Base-by-base conservation (phyloP, 2,113 vertebrate species). In the Ursus arctos region DNA sequence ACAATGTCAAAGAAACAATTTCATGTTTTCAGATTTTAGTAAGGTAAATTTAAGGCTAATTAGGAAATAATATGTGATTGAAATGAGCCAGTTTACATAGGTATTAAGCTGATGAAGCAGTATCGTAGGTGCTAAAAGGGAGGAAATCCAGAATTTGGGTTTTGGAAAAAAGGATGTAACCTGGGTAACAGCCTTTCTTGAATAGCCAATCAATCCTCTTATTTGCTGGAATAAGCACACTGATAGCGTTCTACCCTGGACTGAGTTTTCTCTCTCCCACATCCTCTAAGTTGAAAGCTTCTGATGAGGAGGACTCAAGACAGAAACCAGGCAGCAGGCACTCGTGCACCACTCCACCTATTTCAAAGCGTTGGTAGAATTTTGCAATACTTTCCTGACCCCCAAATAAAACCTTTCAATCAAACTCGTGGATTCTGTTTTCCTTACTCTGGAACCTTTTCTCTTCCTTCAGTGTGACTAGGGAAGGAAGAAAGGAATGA, bases 1-100 rank as follows among this genome's bases (percentile, higher is more conserved):
- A 98, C 61, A 98, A 88, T 97, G 88, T 28, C 33, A 97, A 81
- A 76, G 91, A 94, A 81, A 80, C 2, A 47, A 93, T 40, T 79
- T 0, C 90, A 71, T 16, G n/a, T 92, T 15, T 59, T 95, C 85
- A 97, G 26, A 88, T 92, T 84, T 93, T 53, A 51, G 9, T 88
- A 97, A 92, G 21, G 22, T 63, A 96, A 81, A 69, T 57, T 89
- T 84, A 88, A 94, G 43, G 31, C 14, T 95, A 85, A 43, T 53
- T 26, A 85, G 53, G 14, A 97, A 97, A 97, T 55, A 97, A 96
- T 55, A 22, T 43, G 77, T 79, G 53, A 0, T 0, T 94, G 28
- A 91, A 86, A 91, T 59, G 22, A 94, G 36, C 7, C 12, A 79
- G 82, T 22, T 69, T 49, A 81, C 22, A 2, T 18, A 81, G 15